Conservation (phyloP, 1,140 invertebrate species). For the Anoplolepis gracilipes region DNA sequence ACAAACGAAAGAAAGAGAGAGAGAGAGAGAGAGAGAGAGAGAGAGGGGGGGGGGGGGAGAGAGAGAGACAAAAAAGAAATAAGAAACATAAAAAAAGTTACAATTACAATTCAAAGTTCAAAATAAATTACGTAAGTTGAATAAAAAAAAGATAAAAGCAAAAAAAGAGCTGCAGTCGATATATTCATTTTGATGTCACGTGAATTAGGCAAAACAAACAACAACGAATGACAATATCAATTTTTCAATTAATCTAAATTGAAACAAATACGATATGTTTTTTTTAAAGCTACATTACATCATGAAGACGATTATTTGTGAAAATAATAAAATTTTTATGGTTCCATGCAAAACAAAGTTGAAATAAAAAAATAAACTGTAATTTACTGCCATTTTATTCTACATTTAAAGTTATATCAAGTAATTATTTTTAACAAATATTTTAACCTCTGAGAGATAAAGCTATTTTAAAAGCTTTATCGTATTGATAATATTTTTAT, state of each 20-base stretch:
- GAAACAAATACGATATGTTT: neutral
- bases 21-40: too few species aligned
- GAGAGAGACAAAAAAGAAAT: too few species aligned
- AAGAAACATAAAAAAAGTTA: neutral
- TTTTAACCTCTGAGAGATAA: too few species aligned
- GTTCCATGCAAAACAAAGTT: neutral
- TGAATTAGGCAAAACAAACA: neutral
- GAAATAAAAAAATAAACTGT: neutral
- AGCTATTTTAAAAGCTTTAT: too few species aligned
- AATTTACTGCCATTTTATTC: neutral
- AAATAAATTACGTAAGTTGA: slow-evolving; percentile 27
- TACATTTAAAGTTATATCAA: neutral
- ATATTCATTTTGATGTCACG: slow-evolving; percentile 10
- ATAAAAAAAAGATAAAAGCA: neutral
- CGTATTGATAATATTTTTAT: neutral
- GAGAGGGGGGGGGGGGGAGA: too few species aligned
- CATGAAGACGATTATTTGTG: neutral
- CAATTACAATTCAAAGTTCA: neutral
- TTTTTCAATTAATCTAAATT: slow-evolving; percentile 5
- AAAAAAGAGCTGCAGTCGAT: neutral
- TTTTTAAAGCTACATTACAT: neutral
- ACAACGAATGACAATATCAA: neutral
- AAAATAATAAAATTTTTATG: neutral
- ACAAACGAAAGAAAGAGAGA: neutral
- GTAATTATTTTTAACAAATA: neutral